Conservation (phyloP, 2,113 vertebrate genomes). For the Podarcis raffonei region DNA sequence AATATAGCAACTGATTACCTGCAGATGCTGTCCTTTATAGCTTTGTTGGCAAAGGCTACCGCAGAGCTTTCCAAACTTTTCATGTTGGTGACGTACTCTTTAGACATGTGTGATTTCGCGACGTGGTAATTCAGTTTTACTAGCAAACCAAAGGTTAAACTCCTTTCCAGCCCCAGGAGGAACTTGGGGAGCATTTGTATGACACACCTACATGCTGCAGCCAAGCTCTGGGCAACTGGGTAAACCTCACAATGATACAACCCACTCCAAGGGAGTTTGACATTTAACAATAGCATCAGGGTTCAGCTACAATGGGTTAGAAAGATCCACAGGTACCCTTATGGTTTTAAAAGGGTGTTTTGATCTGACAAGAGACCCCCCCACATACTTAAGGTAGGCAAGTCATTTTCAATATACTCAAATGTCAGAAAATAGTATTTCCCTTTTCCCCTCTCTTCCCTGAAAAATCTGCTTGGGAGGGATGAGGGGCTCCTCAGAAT, state of each 20-base stretch:
- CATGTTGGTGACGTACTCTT: no score
- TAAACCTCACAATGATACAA: neutral
- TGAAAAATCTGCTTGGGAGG: neutral
- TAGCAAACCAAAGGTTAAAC: no score
- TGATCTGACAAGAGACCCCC: neutral
- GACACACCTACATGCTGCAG: no score
- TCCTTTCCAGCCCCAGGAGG: no score
- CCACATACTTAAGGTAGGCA: neutral
- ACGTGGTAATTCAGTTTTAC: no score
- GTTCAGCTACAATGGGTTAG: neutral
- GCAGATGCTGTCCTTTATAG: neutral
- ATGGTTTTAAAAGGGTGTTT: neutral
- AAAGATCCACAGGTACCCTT: neutral
- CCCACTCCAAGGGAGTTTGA: neutral
- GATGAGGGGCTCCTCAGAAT: neutral
- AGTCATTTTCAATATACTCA: neutral
- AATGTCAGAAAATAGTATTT: no score
- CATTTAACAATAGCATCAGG: neutral
- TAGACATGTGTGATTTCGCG: no score
- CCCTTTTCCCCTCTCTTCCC: neutral
- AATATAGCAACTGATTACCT: neutral
- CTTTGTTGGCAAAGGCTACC: neutral
- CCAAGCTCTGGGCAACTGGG: no score
- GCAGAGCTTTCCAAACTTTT: no score
- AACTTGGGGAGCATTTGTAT: no score